These are phyloP conservation scores for Oreotrochilus melanogaster DNA, from an alignment of 2,113 vertebrate genomes.

Conservation along the genomic window DNA sequence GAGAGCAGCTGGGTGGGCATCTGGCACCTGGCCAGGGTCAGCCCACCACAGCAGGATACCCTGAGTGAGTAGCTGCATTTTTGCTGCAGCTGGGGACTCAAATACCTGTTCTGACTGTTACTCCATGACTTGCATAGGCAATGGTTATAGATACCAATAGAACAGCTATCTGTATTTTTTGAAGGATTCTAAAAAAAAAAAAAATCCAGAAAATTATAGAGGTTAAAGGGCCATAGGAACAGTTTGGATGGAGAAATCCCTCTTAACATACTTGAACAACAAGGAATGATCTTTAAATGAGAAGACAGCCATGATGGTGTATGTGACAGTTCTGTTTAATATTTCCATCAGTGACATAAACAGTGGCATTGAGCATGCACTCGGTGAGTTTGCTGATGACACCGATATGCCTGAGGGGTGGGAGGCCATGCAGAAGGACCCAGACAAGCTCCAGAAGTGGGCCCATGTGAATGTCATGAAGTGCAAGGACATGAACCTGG, in stretches of 20 bases:
- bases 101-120: neutral
- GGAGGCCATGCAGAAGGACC: neutral
- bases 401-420: neutral
- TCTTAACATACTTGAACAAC: neutral
- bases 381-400: neutral
- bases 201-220: neutral
- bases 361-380: fast-evolving
- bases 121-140: neutral
- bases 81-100: neutral
- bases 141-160: neutral
- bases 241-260: neutral
- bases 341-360: neutral
- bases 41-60: neutral
- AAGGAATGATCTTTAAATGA: neutral
- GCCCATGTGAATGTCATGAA: neutral
- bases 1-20: neutral
- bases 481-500: neutral
- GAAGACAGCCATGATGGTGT: neutral
- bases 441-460: neutral
- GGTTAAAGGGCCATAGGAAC: neutral
- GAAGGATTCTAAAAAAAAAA: neutral
- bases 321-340: neutral
- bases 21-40: neutral
- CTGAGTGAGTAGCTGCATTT: neutral
- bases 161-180: neutral